Evolutionary conservation across 2,113 vertebrate genomes (phyloP).

Genomic region (Cyprinodon brontotheroides): DNA sequence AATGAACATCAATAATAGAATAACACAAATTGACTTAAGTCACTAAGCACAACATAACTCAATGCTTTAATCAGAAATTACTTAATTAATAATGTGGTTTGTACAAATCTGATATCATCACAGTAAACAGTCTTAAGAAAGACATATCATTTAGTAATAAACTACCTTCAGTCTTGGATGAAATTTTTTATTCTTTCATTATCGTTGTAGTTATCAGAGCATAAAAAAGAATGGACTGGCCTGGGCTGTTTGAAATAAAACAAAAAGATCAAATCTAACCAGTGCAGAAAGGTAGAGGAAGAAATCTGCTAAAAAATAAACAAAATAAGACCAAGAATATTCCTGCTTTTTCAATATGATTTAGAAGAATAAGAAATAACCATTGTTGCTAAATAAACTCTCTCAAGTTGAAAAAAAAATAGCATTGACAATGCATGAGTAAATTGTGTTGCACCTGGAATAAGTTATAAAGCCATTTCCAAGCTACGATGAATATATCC

Average conservation of each 20-base stretch:
- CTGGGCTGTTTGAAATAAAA: too few species aligned
- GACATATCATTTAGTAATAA: too few species aligned
- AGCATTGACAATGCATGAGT: neutral
- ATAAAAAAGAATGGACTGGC: too few species aligned
- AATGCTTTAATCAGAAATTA: neutral
- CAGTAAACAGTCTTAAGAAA: neutral
- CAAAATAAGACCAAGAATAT: too few species aligned
- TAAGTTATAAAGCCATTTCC: neutral
- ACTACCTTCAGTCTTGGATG: too few species aligned
- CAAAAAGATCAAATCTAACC: too few species aligned
- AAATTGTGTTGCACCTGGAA: neutral
- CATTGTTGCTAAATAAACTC: neutral
- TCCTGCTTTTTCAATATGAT: neutral
- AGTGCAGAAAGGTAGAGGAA: too few species aligned
- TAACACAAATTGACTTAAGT: neutral
- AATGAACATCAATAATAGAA: conserved; percentile 36
- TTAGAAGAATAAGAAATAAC: neutral
- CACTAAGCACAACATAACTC: neutral
- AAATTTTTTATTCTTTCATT: too few species aligned
- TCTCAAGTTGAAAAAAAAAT: neutral
- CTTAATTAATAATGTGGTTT: neutral
- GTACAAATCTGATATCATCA: neutral
- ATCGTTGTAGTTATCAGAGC: too few species aligned
- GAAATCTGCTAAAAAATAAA: too few species aligned
- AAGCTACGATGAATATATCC: neutral